Evolutionary conservation across 2,888 invertebrate genomes (phyloP).

Genomic region (Cerastis leucographa): DNA sequence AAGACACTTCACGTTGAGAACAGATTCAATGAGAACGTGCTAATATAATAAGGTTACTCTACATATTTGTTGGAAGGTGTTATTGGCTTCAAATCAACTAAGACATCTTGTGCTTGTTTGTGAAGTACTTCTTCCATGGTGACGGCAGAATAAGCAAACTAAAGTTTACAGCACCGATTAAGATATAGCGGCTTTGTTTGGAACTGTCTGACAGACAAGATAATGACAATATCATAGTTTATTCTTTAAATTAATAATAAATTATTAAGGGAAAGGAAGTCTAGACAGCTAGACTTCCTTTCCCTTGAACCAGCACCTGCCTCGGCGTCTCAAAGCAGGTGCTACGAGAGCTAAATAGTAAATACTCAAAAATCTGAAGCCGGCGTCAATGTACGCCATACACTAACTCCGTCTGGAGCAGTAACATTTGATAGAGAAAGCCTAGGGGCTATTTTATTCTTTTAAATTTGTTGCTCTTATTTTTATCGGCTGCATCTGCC

Average conservation of each 20-base stretch:
- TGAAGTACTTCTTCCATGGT: background rate
- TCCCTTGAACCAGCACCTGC: slow-evolving; percentile 17
- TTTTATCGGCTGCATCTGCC: slow-evolving; percentile 11
- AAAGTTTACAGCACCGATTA: no score
- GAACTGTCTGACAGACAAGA: background rate
- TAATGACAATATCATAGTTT: background rate
- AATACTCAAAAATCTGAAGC: slow-evolving; percentile 24
- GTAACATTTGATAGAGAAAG: slow-evolving; percentile 24
- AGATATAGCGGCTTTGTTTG: background rate
- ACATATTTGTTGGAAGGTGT: background rate
- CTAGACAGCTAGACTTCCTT: background rate
- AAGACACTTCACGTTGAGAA: no score
- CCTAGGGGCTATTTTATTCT: background rate
- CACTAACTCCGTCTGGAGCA: slow-evolving; percentile 16
- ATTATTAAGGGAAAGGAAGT: no score
- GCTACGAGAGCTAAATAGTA: slow-evolving; percentile 15
- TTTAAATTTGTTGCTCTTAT: no score
- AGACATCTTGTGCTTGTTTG: background rate
- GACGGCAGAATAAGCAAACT: no score
- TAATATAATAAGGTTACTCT: background rate
- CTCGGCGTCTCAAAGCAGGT: no score
- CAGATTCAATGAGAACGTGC: slow-evolving; percentile 2
- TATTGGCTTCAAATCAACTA: slow-evolving; percentile 6
- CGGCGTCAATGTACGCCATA: slow-evolving; percentile 5
- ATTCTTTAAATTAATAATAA: background rate